phyloP scores from a whole-genome alignment of 1,140 invertebrate genomes.

The Dolichoris vasculosae region DNA sequence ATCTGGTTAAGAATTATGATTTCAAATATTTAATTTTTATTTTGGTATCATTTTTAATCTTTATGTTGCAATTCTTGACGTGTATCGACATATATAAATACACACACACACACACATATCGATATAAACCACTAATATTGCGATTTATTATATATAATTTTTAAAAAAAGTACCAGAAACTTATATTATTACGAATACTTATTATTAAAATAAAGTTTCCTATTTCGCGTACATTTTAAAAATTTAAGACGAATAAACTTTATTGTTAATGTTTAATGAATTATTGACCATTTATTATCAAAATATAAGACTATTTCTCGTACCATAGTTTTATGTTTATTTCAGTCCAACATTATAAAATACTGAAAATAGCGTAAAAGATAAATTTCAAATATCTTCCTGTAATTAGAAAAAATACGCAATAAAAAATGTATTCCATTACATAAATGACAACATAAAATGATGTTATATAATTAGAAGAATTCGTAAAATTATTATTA shows the following conservation, averaged over 20 bases:
- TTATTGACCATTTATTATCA: too few species aligned
- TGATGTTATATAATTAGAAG: not conserved
- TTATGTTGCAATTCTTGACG: too few species aligned
- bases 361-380: not conserved
- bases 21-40: too few species aligned
- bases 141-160: too few species aligned
- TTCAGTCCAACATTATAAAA: not conserved
- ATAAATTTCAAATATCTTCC: not conserved
- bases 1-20: too few species aligned
- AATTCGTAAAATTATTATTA: not conserved
- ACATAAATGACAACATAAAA: not conserved
- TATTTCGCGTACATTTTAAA: not conserved
- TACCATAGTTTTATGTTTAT: not conserved
- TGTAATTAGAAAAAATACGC: not conserved
- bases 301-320: not conserved
- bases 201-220: too few species aligned
- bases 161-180: too few species aligned
- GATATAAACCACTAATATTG: too few species aligned
- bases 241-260: not conserved
- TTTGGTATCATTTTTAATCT: too few species aligned
- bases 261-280: not conserved
- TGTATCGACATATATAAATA: too few species aligned
- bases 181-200: too few species aligned
- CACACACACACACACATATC: too few species aligned
- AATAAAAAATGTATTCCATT: not conserved